Evolutionary conservation across 2,797 vertebrate species (phyloP).

Genomic region (Distichodus sexfasciatus): DNA sequence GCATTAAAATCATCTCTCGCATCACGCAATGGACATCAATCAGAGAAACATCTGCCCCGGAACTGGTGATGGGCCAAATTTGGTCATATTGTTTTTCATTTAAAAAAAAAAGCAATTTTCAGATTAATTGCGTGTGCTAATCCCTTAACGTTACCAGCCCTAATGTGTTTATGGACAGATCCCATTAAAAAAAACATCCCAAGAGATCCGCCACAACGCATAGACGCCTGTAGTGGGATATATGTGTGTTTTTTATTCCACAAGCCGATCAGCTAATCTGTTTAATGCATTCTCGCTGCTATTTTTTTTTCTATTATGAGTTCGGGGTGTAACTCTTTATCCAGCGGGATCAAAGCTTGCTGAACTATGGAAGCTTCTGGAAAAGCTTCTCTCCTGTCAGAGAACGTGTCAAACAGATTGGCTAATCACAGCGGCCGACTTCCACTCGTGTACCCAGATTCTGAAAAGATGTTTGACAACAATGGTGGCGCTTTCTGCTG

Average conservation of each 20-base stretch:
- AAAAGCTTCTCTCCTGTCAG: slow-evolving; percentile 19
- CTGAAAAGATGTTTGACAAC: not conserved
- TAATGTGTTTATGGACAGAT: no score
- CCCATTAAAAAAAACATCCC: not conserved
- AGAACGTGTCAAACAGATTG: slow-evolving; percentile 35
- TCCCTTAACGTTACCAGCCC: no score
- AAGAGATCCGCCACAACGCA: slow-evolving; percentile 18
- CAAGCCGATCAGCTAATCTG: slow-evolving; percentile 40
- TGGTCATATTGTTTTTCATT: no score
- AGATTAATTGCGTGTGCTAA: no score
- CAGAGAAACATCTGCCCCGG: no score
- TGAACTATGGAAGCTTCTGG: slow-evolving; percentile 15
- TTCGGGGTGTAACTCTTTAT: slow-evolving; percentile 34
- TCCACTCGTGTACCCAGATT: slow-evolving; percentile 5
- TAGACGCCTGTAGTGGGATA: slow-evolving; percentile 8
- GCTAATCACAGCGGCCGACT: slow-evolving; percentile 28
- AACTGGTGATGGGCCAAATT: no score
- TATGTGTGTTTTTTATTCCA: no score
- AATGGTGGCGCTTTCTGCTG: not conserved
- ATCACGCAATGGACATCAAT: no score
- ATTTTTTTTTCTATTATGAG: slow-evolving; percentile 32
- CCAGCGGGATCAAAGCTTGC: slow-evolving; percentile 35
- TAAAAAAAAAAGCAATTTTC: no score
- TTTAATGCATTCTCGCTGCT: slow-evolving; percentile 34
- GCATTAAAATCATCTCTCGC: no score